phyloP scores from a whole-genome alignment of 53 echinoderm and acorn worm species.

The Arbacia lixula region DNA sequence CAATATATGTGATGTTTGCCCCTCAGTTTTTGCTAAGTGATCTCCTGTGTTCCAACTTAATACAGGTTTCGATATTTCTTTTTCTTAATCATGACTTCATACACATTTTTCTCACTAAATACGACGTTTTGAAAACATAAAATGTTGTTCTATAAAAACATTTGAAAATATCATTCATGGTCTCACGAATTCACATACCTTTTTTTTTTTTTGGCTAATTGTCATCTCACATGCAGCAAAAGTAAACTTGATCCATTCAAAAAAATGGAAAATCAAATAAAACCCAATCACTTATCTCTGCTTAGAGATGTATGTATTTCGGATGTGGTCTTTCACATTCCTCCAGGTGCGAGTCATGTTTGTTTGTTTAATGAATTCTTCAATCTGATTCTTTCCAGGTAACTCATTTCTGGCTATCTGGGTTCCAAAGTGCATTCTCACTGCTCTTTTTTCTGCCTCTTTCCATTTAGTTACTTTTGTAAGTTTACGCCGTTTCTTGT shows the following conservation, averaged over 20 bases:
- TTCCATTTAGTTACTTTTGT: constrained; percentile 1
- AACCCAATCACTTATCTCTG: neutral
- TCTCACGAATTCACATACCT: no score
- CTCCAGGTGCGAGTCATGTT: constrained; percentile 7
- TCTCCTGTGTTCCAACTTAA: constrained; percentile 1
- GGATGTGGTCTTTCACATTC: constrained; percentile 17
- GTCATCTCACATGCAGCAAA: neutral
- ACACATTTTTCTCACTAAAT: no score
- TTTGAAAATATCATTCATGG: no score
- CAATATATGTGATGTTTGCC: neutral
- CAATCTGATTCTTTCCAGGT: constrained; percentile 14
- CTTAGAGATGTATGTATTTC: constrained; percentile 17
- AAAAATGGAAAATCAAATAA: neutral
- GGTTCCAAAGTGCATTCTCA: constrained; percentile 3
- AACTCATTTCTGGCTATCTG: constrained; percentile 3
- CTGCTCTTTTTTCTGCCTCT: constrained; percentile 10
- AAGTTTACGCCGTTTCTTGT: constrained; percentile 7
- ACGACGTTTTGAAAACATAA: no score
- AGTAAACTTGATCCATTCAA: constrained; percentile 5
- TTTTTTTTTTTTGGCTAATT: neutral
- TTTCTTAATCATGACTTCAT: no score
- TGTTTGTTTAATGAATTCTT: constrained; percentile 1
- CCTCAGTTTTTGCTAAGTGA: no score
- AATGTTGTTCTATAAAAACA: no score
- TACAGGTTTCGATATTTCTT: no score